These are phyloP conservation scores for Smutsia gigantea DNA, from an alignment of 2,797 vertebrate species.

Conservation along the genomic window DNA sequence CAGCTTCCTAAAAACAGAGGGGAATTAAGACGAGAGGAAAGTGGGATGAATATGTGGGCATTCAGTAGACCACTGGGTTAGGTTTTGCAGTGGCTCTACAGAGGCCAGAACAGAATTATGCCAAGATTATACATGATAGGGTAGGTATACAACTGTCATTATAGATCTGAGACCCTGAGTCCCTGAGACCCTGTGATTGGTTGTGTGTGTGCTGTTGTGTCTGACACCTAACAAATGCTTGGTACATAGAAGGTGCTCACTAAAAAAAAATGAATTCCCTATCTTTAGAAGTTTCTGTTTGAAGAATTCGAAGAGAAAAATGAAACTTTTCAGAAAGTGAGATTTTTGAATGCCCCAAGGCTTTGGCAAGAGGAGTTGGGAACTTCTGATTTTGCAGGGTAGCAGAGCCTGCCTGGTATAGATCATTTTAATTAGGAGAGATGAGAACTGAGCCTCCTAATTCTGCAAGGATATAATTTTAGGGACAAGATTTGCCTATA, in stretches of 20 bases:
- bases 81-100: not conserved
- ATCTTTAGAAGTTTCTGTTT: not conserved
- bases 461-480: not conserved
- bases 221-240: not conserved
- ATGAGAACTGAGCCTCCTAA: not conserved
- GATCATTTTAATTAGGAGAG: not conserved
- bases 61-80: not conserved
- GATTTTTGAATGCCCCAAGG: not conserved
- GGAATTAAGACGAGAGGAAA: not conserved
- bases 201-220: rapidly evolving
- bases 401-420: not conserved
- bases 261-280: not conserved
- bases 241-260: not conserved
- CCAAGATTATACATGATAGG: rapidly evolving
- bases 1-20: not conserved
- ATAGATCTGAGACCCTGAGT: not conserved
- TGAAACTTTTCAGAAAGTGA: not conserved
- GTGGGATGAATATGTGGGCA: rapidly evolving
- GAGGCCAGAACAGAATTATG: not conserved
- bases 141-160: rapidly evolving
- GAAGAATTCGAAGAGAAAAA: not conserved
- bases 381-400: too few species aligned
- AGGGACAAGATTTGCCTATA: not conserved
- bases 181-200: not conserved
- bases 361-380: not conserved